Evolutionary conservation across 2,113 vertebrate species (phyloP).

Genomic region (Nannospalax galili): DNA sequence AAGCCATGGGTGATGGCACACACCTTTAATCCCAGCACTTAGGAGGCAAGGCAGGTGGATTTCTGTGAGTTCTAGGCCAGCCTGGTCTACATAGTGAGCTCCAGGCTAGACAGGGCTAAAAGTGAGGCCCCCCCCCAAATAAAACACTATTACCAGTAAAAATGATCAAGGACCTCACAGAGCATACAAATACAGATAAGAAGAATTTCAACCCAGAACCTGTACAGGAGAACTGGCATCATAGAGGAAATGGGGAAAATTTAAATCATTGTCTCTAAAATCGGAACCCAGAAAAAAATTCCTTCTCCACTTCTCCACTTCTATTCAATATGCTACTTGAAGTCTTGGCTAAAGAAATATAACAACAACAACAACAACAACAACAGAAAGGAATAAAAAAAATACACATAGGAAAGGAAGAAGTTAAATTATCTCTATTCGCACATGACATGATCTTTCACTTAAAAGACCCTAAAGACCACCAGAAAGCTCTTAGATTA

Average conservation of each 20-base stretch:
- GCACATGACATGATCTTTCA: not conserved
- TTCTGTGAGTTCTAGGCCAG: not conserved
- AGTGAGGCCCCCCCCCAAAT: not conserved
- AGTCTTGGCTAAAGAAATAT: not conserved
- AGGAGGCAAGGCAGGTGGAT: not conserved
- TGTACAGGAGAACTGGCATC: not conserved
- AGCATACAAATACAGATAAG: no score
- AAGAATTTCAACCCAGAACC: not conserved
- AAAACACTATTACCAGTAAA: not conserved
- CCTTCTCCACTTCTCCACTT: not conserved
- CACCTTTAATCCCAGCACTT: not conserved
- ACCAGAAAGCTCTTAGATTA: not conserved
- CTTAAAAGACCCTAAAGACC: not conserved
- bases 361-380: no score
- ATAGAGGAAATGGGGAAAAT: not conserved
- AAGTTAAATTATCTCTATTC: not conserved
- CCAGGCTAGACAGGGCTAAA: not conserved
- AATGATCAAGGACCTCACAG: not conserved
- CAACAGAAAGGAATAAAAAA: not conserved
- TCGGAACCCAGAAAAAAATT: not conserved
- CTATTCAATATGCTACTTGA: not conserved
- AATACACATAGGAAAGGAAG: not conserved
- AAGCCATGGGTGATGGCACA: not conserved
- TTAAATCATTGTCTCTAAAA: not conserved
- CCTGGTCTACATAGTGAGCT: not conserved